phyloP scores from a whole-genome alignment of 2,888 invertebrate genomes.

The Lasioglossum zephyrum region DNA sequence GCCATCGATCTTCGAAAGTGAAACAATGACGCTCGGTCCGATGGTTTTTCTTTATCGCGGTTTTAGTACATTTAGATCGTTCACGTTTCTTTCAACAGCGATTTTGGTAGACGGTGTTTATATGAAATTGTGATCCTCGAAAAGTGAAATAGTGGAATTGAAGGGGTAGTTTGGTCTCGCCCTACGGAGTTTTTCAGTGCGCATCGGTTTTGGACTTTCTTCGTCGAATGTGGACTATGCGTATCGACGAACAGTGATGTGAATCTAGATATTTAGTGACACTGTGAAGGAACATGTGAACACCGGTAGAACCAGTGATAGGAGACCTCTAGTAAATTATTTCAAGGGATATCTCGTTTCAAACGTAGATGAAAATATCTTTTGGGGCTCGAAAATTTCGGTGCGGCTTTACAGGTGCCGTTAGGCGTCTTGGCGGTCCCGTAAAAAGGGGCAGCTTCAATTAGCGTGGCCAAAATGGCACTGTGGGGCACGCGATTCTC shows the following conservation, averaged over 20 bases:
- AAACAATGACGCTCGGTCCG: neutral
- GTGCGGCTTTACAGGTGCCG: conserved; percentile 2
- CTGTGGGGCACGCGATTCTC: conserved; percentile 11
- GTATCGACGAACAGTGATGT: neutral
- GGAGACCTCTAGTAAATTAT: neutral
- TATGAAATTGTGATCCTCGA: neutral
- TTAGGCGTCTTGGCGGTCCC: neutral
- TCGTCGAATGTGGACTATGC: neutral
- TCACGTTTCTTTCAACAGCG: neutral
- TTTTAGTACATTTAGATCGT: too few species aligned
- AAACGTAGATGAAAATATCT: neutral
- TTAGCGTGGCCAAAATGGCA: conserved; percentile 2
- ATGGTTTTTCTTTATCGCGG: neutral
- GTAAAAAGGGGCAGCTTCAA: neutral
- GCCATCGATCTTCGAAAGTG: neutral
- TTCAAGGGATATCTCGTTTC: neutral
- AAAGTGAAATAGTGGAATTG: neutral
- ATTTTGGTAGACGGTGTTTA: neutral
- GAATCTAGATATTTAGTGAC: neutral
- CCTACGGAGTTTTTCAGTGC: neutral
- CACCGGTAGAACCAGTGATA: neutral
- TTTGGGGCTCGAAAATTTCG: neutral
- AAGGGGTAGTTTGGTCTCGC: neutral
- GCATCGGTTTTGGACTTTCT: neutral
- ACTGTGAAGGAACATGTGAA: neutral